Conservation (phyloP, 2,113 vertebrate genomes). For the Perccottus glenii region DNA sequence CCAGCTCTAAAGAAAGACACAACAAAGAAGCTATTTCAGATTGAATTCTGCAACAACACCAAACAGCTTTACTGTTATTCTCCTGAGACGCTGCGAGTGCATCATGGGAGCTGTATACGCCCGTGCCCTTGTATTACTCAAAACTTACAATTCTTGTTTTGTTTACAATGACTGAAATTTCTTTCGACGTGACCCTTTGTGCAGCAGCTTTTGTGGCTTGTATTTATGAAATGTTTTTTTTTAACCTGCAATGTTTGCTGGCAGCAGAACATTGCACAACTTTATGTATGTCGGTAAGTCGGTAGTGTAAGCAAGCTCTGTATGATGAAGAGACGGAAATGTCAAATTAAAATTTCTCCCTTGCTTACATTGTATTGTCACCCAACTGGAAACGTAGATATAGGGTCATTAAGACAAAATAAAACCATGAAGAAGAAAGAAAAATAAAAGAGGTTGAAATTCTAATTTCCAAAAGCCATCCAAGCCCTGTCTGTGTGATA, state of each 20-base stretch:
- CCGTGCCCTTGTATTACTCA: constrained; percentile 5
- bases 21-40: constrained; percentile 58
- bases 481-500: no score
- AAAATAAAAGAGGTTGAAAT: no score
- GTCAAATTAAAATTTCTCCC: no score
- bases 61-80: constrained; percentile 34
- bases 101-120: constrained; percentile 6
- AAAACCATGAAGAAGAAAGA: no score
- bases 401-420: no score
- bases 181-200: background rate
- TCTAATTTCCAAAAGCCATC: no score
- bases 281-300: background rate
- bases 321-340: no score
- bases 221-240: background rate
- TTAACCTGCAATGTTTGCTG: background rate
- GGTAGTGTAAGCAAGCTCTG: background rate
- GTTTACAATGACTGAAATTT: background rate
- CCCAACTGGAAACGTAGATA: no score
- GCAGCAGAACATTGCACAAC: background rate
- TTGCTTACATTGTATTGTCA: no score
- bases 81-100: constrained; percentile 10
- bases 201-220: background rate
- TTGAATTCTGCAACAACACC: constrained; percentile 45
- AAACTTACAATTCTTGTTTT: constrained; percentile 12
- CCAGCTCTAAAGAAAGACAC: constrained; percentile 3